Evolutionary conservation across 37 sponge, comb jelly and placozoan species (phyloP), one percentile per base, ranked within the genome.

Genomic region (Spongilla lacustris): DNA sequence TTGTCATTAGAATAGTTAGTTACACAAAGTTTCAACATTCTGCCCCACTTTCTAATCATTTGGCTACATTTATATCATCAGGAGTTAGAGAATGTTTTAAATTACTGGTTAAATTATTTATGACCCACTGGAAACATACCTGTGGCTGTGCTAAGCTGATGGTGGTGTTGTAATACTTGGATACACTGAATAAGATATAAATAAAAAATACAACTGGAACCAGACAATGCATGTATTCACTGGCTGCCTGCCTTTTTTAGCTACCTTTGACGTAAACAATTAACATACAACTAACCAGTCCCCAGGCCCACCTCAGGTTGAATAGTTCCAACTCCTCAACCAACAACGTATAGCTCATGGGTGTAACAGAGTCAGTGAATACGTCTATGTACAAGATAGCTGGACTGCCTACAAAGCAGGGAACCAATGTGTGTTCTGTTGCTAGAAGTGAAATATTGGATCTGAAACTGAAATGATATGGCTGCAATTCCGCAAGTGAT

Each of bases 381-480:
- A 86, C 84, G 35, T 87, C 87, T 10, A 91, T 68, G 68, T 73
- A 82, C 48, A 88, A 67, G 33, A 87, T 50, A 10, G 58, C n/a
- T 0, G 74, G n/a, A 38, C 81, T 37, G 48, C 58, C 11, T 14
- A 17, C 1, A 1, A 14, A 6, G 58, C 58, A 58, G 58, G 58
- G 58, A 58, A 17, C 58, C 19, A 58, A 17, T 13, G 58, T 58
- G 21, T 58, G 58, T 17, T 58, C 58, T 17, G 58, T 17, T 58
- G 58, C 11, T 14, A 58, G 58, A 13, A 58, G 19, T 17, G 58
- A 58, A 17, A 58, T 17, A 14, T 58, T 58, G 58, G 58, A 58
- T 14, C 58, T 58, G 58, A 58, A 58, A 58, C 58, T 58, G 21
- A 58, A 58, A 58, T 58, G 58, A 58, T 13, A 58, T 4, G 46